These are phyloP conservation scores for Xyrichtys novacula DNA, from an alignment of 2,797 vertebrate genomes.

Conservation along the genomic window DNA sequence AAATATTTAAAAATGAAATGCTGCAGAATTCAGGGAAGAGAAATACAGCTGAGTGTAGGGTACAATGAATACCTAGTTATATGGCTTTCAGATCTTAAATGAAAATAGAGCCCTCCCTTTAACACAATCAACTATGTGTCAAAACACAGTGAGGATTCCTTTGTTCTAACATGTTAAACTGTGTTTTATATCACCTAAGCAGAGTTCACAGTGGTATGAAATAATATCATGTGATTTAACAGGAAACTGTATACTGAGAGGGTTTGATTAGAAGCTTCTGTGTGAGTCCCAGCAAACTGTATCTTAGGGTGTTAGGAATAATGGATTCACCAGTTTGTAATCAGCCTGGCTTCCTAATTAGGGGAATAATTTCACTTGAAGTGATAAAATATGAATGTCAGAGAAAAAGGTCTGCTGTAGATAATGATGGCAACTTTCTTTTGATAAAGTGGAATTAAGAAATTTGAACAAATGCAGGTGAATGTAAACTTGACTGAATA, in stretches of 20 bases:
- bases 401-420: constrained; percentile 19
- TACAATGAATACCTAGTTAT: constrained; percentile 52
- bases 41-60: constrained; percentile 44
- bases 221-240: constrained; percentile 19
- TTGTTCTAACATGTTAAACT: constrained; percentile 31
- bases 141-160: constrained; percentile 26
- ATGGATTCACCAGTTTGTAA: constrained; percentile 26
- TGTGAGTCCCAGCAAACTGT: constrained; percentile 27
- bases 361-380: constrained; percentile 21
- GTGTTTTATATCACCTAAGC: constrained; percentile 23
- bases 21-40: constrained; percentile 19
- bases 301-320: constrained; percentile 14
- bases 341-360: constrained; percentile 11
- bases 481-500: constrained; percentile 10
- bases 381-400: constrained; percentile 21
- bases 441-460: constrained; percentile 11
- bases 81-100: constrained; percentile 32
- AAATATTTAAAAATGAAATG: constrained; percentile 21
- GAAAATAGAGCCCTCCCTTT: constrained; percentile 9
- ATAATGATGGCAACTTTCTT: background rate
- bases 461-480: background rate
- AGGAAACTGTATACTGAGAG: constrained; percentile 7
- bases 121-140: constrained; percentile 18
- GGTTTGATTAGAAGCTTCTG: constrained; percentile 9
- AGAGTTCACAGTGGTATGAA: constrained; percentile 16